These are phyloP conservation scores for Leptoclinus maculatus DNA, from an alignment of 2,797 vertebrate genomes.

Conservation along the genomic window DNA sequence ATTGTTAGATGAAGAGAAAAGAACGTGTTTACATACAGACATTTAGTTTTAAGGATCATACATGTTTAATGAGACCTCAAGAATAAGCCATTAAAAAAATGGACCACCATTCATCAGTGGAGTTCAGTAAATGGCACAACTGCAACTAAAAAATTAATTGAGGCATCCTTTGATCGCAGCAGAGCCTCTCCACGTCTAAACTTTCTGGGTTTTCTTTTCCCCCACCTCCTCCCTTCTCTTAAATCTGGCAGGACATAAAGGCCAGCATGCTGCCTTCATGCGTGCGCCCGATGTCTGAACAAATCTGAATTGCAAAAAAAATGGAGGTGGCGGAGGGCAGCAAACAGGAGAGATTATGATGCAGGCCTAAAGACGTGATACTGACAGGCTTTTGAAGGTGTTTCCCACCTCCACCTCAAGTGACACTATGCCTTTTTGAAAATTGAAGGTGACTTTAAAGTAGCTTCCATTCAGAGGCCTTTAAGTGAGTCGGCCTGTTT, in stretches of 20 bases:
- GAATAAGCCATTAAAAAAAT: slow-evolving; percentile 50
- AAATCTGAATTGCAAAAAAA: slow-evolving; percentile 64
- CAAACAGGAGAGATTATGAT: slow-evolving; percentile 56
- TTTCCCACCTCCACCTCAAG: slow-evolving; percentile 58
- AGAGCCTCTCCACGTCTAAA: slow-evolving; percentile 31
- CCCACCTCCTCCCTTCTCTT: slow-evolving; percentile 29
- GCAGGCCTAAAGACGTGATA: slow-evolving; percentile 40
- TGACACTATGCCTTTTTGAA: slow-evolving; percentile 72
- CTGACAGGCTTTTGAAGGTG: slow-evolving; percentile 66
- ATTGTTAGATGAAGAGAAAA: slow-evolving; percentile 32
- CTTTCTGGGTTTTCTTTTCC: slow-evolving; percentile 44
- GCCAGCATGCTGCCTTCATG: slow-evolving; percentile 44
- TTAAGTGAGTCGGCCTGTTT: slow-evolving; percentile 9
- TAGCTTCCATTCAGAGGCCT: slow-evolving; percentile 46
- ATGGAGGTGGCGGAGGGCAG: slow-evolving; percentile 39
- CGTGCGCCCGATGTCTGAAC: slow-evolving; percentile 16
- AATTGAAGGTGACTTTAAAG: slow-evolving; percentile 62
- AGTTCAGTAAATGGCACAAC: slow-evolving; percentile 45
- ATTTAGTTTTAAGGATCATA: slow-evolving; percentile 44
- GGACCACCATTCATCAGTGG: slow-evolving; percentile 31
- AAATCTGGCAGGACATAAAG: slow-evolving; percentile 59
- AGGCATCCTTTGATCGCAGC: slow-evolving; percentile 70
- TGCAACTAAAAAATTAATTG: slow-evolving; percentile 47
- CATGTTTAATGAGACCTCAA: slow-evolving; percentile 51
- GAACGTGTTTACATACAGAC: slow-evolving; percentile 48